Base-by-base conservation (phyloP, 1,140 invertebrate species). In the Mercenaria mercenaria region DNA sequence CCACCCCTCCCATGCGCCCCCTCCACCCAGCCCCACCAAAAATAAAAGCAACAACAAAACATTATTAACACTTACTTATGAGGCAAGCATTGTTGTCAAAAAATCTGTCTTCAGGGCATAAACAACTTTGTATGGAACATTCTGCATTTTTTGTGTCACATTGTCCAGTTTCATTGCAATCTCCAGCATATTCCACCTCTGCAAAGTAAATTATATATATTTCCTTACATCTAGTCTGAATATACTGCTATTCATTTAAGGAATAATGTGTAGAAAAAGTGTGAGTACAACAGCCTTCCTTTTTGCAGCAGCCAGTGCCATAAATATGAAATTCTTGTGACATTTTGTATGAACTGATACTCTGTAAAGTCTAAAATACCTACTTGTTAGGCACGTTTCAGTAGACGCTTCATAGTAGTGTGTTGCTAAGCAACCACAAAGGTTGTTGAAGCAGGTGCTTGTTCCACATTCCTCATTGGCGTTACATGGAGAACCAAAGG, bases 391-490 rank as follows among this genome's bases (percentile, higher is more conserved):
- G 26, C 80, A 82, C 0, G 32, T 41, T 61, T 82, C 59, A 43
- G 10, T 41, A 13, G 10, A 18, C 3, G 18, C 23, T 26, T 82
- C 80, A 67, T 37, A 34, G 34, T 41, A 82, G 0, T 61, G 18
- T 4, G 34, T 82, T 39, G 50, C 56, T 67, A 64, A 23, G 52
- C 80, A 82, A 41, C 52, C 34, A 47, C 80, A 82, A 20, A 11
- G 23, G 29, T 50, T 77, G 6, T 56, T 77, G 10, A 23, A 23
- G 34, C 74, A 77, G 74, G 41, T 77, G 11, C 34, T 15, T 41
- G 67, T 72, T 39, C 10, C 23, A 41, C 67, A 72, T 39, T 72
- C 67, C 34, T 15, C 13, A 26, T 39, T 29, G 11, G 11, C 18
- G 15, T 11, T 20, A 72, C 67, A 72, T 10, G 37, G 6, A 15